A percentile compares a stretch with the other conserved stretches of the same genome.
These are phyloP conservation scores for Agriopis marginaria DNA, from an alignment of 2,888 invertebrate species.

Conservation along the genomic window DNA sequence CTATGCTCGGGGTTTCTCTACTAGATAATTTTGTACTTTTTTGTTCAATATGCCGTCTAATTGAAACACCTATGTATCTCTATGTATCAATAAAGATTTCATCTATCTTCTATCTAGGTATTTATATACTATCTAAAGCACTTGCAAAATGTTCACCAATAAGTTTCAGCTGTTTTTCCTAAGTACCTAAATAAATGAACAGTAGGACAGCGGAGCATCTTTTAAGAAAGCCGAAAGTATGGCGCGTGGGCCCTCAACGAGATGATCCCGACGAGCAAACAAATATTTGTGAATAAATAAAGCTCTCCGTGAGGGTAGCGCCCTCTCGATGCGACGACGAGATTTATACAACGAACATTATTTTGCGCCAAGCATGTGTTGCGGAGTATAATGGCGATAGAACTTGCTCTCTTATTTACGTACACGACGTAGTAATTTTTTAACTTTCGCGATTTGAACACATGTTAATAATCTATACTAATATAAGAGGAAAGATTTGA, in stretches of 20 bases:
- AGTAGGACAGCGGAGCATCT: conserved; percentile 19
- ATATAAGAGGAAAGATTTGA: too few species aligned
- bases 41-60: too few species aligned
- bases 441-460: too few species aligned
- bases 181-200: conserved; percentile 32
- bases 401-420: neutral
- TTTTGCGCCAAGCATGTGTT: conserved; percentile 56
- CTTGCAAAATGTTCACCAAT: neutral
- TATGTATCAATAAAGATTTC: too few species aligned
- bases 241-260: conserved; percentile 41
- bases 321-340: conserved; percentile 41
- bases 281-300: conserved; percentile 73
- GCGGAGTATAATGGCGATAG: conserved; percentile 20
- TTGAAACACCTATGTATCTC: too few species aligned
- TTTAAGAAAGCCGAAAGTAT: conserved; percentile 42
- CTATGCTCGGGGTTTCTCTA: too few species aligned
- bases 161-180: neutral
- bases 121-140: too few species aligned
- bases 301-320: conserved; percentile 53
- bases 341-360: conserved; percentile 66
- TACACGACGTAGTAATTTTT: too few species aligned
- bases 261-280: conserved; percentile 60
- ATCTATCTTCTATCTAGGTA: too few species aligned
- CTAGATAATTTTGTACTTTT: too few species aligned
- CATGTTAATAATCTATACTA: too few species aligned